A percentile compares a stretch with the other conserved stretches of the same genome.
These are phyloP conservation scores for Holothuria leucospilota DNA, from an alignment of 53 echinoderm and acorn worm genomes.

Conservation along the genomic window DNA sequence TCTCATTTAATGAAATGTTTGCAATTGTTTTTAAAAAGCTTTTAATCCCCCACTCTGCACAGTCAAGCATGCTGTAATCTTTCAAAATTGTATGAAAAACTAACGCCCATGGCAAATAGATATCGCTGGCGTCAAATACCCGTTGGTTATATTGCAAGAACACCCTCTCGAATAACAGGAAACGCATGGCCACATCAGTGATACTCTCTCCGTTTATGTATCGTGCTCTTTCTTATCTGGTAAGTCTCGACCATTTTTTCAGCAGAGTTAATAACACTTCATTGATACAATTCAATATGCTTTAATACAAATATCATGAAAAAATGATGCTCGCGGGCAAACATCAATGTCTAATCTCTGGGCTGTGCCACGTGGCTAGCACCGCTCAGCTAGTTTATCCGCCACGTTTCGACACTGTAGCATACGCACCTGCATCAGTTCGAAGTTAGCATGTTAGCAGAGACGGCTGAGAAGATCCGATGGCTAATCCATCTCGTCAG, in stretches of 20 bases:
- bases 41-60: too few species aligned
- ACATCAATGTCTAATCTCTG: conserved; percentile 22
- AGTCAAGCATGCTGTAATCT: too few species aligned
- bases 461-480: not conserved
- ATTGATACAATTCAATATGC: not conserved
- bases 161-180: conserved; percentile 34
- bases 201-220: conserved; percentile 21
- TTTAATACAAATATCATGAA: conserved; percentile 32
- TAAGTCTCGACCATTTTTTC: conserved; percentile 3
- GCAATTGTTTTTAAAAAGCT: too few species aligned
- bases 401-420: conserved; percentile 44
- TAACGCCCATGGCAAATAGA: too few species aligned
- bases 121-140: too few species aligned
- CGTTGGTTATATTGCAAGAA: too few species aligned
- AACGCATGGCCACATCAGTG: not conserved
- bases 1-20: too few species aligned
- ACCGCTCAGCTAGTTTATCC: conserved; percentile 17
- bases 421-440: conserved; percentile 31
- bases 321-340: conserved; percentile 30
- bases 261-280: not conserved
- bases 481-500: too few species aligned
- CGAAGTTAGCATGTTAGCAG: conserved; percentile 30
- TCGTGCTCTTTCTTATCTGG: conserved; percentile 26
- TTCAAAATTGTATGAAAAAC: too few species aligned
- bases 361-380: conserved; percentile 38